Evolutionary conservation across 2,888 invertebrate genomes (phyloP).

Genomic region (Caenorhabditis virilis): DNA sequence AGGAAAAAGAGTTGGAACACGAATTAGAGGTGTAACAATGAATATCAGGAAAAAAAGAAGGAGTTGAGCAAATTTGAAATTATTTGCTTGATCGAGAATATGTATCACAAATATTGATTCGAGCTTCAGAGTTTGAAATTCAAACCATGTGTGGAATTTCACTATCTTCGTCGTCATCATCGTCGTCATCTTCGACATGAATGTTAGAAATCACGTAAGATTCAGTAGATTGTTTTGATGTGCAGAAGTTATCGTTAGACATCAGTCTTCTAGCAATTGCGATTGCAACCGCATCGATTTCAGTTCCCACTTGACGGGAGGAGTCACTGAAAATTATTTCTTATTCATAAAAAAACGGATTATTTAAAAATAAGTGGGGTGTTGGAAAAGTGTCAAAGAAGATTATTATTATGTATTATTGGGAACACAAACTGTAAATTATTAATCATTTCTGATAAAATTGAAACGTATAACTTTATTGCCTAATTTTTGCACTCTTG

Average conservation of each 20-base stretch:
- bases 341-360: neutral
- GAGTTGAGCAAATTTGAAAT: no score
- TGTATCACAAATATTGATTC: no score
- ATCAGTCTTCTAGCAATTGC: constrained; percentile 54
- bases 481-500: no score
- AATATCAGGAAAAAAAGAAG: no score
- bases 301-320: constrained; percentile 55
- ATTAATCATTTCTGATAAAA: no score
- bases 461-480: no score
- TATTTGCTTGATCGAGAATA: no score
- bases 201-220: constrained; percentile 31
- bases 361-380: neutral
- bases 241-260: constrained; percentile 21
- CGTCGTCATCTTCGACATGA: constrained; percentile 16
- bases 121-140: no score
- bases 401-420: no score
- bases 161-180: constrained; percentile 18
- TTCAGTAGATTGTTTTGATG: constrained; percentile 14
- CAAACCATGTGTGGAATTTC: constrained; percentile 37
- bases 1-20: no score
- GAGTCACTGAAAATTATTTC: constrained; percentile 37
- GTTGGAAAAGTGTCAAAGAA: neutral
- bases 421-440: no score
- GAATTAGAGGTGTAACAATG: no score
- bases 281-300: constrained; percentile 63